These are phyloP conservation scores for Drosophila rellima DNA, from an alignment of 2,888 invertebrate species.

Conservation along the genomic window DNA sequence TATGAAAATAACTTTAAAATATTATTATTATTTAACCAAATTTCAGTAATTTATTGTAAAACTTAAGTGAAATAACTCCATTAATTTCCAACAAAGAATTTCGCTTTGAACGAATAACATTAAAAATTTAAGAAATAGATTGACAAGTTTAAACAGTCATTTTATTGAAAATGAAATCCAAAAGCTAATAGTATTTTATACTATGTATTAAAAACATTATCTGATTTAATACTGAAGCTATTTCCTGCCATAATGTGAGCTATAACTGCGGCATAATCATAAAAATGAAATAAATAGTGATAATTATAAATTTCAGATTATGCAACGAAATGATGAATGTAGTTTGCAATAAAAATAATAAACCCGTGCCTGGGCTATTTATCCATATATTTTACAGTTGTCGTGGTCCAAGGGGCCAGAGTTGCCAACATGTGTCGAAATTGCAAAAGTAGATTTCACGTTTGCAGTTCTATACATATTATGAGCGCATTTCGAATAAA, in stretches of 20 bases:
- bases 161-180: no score
- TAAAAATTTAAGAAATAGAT: background rate
- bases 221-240: background rate
- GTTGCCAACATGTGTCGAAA: slow-evolving; percentile 53
- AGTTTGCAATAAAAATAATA: slow-evolving; percentile 23
- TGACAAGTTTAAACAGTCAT: background rate
- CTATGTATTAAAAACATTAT: background rate
- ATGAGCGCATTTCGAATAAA: slow-evolving; percentile 67
- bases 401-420: slow-evolving; percentile 3
- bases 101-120: no score
- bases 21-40: background rate
- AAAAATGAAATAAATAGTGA: background rate
- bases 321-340: slow-evolving; percentile 2
- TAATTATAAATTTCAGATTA: slow-evolving; percentile 15
- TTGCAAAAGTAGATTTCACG: slow-evolving; percentile 48
- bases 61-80: no score
- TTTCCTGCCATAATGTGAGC: background rate
- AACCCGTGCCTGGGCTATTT: slow-evolving; percentile 3
- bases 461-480: slow-evolving; percentile 55
- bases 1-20: background rate
- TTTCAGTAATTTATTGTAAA: background rate
- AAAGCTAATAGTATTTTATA: no score
- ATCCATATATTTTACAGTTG: slow-evolving; percentile 26
- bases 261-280: background rate
- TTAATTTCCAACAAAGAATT: no score